phyloP scores from a whole-genome alignment of 2,797 vertebrate genomes.

The Cyprinella venusta region DNA sequence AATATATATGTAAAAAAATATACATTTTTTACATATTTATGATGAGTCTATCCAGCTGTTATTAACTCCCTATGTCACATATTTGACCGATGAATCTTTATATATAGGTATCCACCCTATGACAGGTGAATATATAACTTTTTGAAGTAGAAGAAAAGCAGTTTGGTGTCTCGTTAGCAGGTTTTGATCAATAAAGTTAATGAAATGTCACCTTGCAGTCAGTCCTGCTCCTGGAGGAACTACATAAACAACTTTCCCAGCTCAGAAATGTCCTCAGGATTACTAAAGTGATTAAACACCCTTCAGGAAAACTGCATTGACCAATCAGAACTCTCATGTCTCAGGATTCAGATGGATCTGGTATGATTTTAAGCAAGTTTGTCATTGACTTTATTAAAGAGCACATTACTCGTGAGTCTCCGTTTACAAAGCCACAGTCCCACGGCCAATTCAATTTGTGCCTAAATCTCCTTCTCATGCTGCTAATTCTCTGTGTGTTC shows the following conservation, averaged over 20 bases:
- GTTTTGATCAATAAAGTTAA: background rate
- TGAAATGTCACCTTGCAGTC: background rate
- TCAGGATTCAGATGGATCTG: background rate
- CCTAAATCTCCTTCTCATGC: slow-evolving; percentile 22
- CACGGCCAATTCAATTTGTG: slow-evolving; percentile 42
- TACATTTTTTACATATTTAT: background rate
- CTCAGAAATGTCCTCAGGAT: background rate
- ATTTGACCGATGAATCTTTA: background rate
- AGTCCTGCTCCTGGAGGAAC: background rate
- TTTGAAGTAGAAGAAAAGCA: background rate
- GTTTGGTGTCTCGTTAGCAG: background rate
- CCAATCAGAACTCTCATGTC: background rate
- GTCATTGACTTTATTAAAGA: background rate
- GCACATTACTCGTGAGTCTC: background rate
- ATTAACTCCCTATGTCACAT: background rate
- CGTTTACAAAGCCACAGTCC: slow-evolving; percentile 27
- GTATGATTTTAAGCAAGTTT: background rate
- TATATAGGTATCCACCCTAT: too few species aligned
- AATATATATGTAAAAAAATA: too few species aligned
- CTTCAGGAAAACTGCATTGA: background rate
- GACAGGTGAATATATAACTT: too few species aligned
- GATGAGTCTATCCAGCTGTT: background rate
- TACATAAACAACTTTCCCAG: background rate
- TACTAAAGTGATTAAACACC: background rate
- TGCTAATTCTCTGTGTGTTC: slow-evolving; percentile 14